Conservation (phyloP, 1,140 invertebrate species). For the Heliconius nattereri region DNA sequence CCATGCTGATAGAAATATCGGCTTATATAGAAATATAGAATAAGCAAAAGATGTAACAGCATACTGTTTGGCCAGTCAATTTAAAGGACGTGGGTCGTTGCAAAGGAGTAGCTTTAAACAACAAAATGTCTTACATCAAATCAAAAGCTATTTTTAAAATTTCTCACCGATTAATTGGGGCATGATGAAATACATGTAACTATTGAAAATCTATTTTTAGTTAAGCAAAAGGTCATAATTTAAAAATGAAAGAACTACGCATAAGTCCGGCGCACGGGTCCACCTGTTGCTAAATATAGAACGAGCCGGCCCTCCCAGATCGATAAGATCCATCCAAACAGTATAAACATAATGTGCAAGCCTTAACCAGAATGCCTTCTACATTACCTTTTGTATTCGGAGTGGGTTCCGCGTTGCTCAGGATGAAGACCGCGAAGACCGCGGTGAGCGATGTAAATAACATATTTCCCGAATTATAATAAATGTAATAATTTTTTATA, state of each 20-base stretch:
- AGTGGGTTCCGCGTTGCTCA: conserved; percentile 58
- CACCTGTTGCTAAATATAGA: conserved; percentile 80
- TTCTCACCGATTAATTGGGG: neutral
- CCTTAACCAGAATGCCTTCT: conserved; percentile 16
- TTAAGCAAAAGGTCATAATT: conserved; percentile 52
- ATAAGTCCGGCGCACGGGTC: conserved; percentile 51
- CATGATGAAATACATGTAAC: neutral
- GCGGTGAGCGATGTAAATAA: conserved; percentile 66
- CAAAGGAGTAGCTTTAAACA: neutral
- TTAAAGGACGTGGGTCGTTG: neutral
- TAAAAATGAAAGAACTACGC: conserved; percentile 56
- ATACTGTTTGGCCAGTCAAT: neutral
- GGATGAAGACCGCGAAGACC: conserved; percentile 67
- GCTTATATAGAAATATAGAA: neutral
- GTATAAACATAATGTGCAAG: conserved; percentile 26
- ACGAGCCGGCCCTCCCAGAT: conserved; percentile 55
- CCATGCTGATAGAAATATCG: neutral
- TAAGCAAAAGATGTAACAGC: neutral
- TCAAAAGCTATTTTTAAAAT: neutral
- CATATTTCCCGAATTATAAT: conserved; percentile 50
- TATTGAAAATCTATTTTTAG: neutral
- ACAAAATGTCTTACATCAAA: neutral
- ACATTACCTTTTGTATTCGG: conserved; percentile 69
- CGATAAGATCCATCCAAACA: conserved; percentile 61
- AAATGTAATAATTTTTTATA: conserved; percentile 40